Evolutionary conservation across 2,113 vertebrate species (phyloP), one percentile per base, ranked within the genome.

Genomic region (Oreotrochilus melanogaster): DNA sequence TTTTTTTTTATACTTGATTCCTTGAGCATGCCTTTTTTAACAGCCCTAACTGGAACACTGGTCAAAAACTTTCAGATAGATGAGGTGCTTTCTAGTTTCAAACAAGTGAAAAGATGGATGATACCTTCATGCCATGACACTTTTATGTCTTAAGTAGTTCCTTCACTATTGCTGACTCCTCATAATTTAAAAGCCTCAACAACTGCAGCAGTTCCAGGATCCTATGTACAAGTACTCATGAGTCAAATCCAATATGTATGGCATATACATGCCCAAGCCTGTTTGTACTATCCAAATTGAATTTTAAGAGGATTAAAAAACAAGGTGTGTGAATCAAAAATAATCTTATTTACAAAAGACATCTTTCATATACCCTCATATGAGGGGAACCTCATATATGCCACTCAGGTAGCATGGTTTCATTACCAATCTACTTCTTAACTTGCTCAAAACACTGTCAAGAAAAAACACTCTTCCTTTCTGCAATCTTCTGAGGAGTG

Each of bases 11-110:
- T 37, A 71, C 58, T 10, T 47, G 42, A 61, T 78, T 73, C 48
- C 4, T 22, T 30, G 45, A 17, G 1, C 14, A 10, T 6, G 2
- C 24, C 30, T 88, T 78, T 42, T 90, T 78, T 42, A 72, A 53
- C 28, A 75, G 81, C 28, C 11, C 22, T 72, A 87, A 73, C 19
- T 7, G 7, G 53, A 92, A 64, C 2, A 5, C 69, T 62, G 88
- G 51, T 43, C 79, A 75, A 91, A 95, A 93, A 43, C 81, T 93
- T 85, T 61, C 66, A 87, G 78, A 89, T 8, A 67, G 58, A 83
- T 58, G 33, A 89, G 54, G 79, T 47, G 39, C 33, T 58, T 95
- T 89, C 67, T 79, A 83, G 60, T 42, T 51, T 47, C 64, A 88
- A 74, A 83, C 31, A 92, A 95, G 37, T 43, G 11, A 75, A 72